Evolutionary conservation across 2,797 vertebrate species (phyloP), one percentile per base, ranked within the genome.

Genomic region (Ataeniobius toweri): DNA sequence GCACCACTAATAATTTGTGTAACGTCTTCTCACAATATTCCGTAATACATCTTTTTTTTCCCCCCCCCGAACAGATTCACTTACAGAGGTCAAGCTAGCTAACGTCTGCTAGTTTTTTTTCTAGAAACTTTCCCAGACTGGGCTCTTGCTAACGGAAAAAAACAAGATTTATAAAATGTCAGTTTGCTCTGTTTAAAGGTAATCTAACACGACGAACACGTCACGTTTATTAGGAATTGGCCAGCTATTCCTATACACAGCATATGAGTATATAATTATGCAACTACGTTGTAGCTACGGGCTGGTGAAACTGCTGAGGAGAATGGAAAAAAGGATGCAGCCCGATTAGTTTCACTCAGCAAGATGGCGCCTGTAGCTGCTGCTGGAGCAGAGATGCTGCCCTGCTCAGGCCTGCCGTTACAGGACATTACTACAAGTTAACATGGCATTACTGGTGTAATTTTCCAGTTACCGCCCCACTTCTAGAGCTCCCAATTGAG

Each of bases 301-400:
- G 73, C 59, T 55, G 81, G 59, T 63, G 74, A 85, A 84, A 80
- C 31, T 85, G 85, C 85, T 82, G 84, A 88, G 80, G 77, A 83
- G 69, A 85, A 89, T 78, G 85, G 75, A 73, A 65, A 77, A 85
- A 85, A 81, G 58, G 81, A 91, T 86, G 83, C 83, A 88, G 89
- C 44, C 77, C 74, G 83, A 84, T 76, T 79, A 82, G 77, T 87
- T 89, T 87, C 84, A 87, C 88, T 88, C 72, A 75, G 86, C 88
- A 94, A 94, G 92, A 94, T 94, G 94, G 93, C 94, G 93, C 81
- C 86, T 81, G 77, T 75, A 61, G 86, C 76, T 48, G 74, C 70
- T 82, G 73, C 56, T 72, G 78, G 84, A 85, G 59, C 78, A 80
- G 8, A 73, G 80, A 82, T 76, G 80, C 14, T 76, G 71, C 67